phyloP scores from a whole-genome alignment of 2,113 vertebrate species.

The Antennarius striatus region DNA sequence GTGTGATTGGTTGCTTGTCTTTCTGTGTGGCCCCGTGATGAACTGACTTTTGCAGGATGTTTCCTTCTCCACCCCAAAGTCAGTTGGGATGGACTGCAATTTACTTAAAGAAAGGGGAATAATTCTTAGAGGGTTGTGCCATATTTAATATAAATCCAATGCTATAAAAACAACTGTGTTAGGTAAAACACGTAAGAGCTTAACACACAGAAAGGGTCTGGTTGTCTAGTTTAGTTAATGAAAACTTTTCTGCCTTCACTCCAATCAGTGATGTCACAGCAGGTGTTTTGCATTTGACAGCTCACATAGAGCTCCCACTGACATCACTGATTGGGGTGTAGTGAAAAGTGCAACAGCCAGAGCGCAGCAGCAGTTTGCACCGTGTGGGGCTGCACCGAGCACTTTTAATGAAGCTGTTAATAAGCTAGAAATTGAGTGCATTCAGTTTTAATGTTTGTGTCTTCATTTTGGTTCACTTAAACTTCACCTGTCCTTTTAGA shows the following conservation, averaged over 20 bases:
- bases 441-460: conserved; percentile 5
- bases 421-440: neutral
- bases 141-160: too few species aligned
- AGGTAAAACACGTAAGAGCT: too few species aligned
- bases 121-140: too few species aligned
- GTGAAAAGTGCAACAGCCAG: conserved; percentile 22
- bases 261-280: conserved; percentile 64
- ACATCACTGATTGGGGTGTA: conserved; percentile 57
- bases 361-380: conserved; percentile 11
- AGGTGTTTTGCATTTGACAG: conserved; percentile 47
- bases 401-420: conserved; percentile 10
- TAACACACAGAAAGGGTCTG: neutral
- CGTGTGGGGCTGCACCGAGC: conserved; percentile 9
- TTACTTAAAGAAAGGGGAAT: too few species aligned
- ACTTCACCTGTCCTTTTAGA: too few species aligned
- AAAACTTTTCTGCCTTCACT: conserved; percentile 1
- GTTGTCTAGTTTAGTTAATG: conserved; percentile 6
- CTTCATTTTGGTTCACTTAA: neutral
- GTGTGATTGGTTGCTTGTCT: too few species aligned
- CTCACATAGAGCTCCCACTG: conserved; percentile 43
- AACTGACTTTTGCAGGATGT: too few species aligned
- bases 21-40: too few species aligned
- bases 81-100: too few species aligned
- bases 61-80: too few species aligned
- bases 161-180: too few species aligned